Percentiles rank a stretch among this genome's conserved stretches.
These are phyloP conservation scores for Cybosia mesomella DNA, from an alignment of 2,888 invertebrate species.

Conservation along the genomic window DNA sequence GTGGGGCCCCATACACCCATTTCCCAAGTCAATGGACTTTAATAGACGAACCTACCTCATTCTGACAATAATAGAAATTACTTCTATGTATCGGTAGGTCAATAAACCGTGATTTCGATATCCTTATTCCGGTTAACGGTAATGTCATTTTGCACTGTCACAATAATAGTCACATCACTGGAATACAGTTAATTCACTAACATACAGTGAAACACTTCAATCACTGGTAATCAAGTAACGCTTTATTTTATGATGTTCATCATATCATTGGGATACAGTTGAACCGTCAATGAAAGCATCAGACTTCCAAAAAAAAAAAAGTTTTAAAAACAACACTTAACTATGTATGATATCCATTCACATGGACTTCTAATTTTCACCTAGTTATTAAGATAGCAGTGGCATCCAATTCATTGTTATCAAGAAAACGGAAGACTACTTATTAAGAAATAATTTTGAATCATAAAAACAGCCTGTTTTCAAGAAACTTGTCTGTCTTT, in stretches of 20 bases:
- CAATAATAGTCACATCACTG: constrained; percentile 9
- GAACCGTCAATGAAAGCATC: background rate
- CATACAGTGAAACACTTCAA: background rate
- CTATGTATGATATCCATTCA: background rate
- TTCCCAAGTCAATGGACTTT: background rate
- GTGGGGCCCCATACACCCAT: background rate
- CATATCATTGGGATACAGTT: background rate
- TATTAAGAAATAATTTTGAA: constrained; percentile 4
- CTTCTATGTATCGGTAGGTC: constrained; percentile 63
- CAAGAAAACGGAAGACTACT: background rate
- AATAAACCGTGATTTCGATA: constrained; percentile 62
- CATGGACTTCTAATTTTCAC: background rate
- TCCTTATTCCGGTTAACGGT: constrained; percentile 51
- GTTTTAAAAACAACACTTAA: background rate
- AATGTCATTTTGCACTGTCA: constrained; percentile 27
- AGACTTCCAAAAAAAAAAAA: background rate
- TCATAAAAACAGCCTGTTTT: background rate
- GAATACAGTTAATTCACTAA: constrained; percentile 9
- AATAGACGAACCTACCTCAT: constrained; percentile 42
- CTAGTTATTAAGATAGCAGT: background rate
- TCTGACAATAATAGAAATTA: constrained; percentile 52
- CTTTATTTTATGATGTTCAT: background rate
- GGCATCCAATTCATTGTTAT: background rate
- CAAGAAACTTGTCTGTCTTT: background rate
- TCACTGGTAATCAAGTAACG: background rate